These are phyloP conservation scores for Zeugodacus cucurbitae DNA, from an alignment of 1,140 invertebrate species.

Conservation along the genomic window DNA sequence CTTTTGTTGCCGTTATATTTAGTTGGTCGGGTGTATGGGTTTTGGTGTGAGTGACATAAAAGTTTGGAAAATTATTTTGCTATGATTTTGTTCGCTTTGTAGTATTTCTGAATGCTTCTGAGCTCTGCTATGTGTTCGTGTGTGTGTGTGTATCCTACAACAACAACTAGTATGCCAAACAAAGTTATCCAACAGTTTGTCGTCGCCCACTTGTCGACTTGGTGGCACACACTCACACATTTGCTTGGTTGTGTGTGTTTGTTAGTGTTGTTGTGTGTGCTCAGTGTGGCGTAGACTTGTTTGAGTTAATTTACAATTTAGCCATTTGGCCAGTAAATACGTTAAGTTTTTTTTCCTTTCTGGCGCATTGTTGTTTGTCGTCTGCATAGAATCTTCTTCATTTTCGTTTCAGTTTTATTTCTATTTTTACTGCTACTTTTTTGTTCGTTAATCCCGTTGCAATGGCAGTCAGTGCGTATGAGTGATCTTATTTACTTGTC, in stretches of 20 bases:
- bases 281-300: conserved; percentile 22
- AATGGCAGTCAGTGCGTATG: background rate
- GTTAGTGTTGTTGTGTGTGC: background rate
- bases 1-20: background rate
- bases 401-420: background rate
- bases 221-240: background rate
- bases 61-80: conserved; percentile 39
- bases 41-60: conserved; percentile 12
- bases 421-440: background rate
- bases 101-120: background rate
- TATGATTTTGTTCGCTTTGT: conserved; percentile 16
- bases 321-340: conserved; percentile 29
- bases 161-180: background rate
- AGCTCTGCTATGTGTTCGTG: background rate
- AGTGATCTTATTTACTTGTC: conserved; percentile 16
- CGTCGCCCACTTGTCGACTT: conserved; percentile 19
- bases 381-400: background rate
- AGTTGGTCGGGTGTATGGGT: background rate
- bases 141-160: background rate
- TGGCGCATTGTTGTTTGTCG: background rate
- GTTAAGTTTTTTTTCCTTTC: conserved; percentile 1
- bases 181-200: background rate
- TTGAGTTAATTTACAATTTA: conserved; percentile 37
- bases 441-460: background rate
- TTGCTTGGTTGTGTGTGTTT: background rate